Evolutionary conservation across 2,888 invertebrate genomes (phyloP).

Genomic region (Sinotaia quadrata): DNA sequence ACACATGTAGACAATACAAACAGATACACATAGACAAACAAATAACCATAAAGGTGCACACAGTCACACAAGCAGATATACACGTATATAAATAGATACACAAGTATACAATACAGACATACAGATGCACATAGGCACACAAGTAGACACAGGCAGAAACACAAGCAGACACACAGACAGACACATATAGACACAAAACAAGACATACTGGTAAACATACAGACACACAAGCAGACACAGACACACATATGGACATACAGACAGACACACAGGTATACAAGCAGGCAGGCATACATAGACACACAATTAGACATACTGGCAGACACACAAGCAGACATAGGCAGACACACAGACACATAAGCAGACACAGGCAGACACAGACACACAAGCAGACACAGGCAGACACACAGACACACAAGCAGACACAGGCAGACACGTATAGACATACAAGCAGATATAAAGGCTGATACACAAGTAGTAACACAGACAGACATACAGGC

Average conservation of each 20-base stretch:
- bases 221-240: constrained; percentile 6
- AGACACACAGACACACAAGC: neutral
- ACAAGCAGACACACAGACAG: constrained; percentile 1
- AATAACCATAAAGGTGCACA: constrained; percentile 1
- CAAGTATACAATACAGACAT: constrained; percentile 8
- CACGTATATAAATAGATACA: neutral
- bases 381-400: neutral
- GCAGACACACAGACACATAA: constrained; percentile 1
- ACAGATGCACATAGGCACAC: constrained; percentile 5
- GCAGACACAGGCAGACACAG: constrained; percentile 12
- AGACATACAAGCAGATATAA: neutral
- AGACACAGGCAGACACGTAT: neutral
- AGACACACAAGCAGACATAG: neutral
- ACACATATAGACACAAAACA: neutral
- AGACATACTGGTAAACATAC: neutral
- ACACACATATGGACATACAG: constrained; percentile 11
- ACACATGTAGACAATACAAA: no score
- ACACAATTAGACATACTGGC: neutral
- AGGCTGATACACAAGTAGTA: neutral
- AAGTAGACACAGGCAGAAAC: neutral
- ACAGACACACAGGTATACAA: constrained; percentile 8
- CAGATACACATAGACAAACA: neutral
- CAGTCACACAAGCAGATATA: neutral
- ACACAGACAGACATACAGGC: neutral
- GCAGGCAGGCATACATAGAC: constrained; percentile 4